A percentile compares a stretch with the other conserved stretches of the same genome.
phyloP scores from a whole-genome alignment of 2,113 vertebrate species.

The Saguinus imperator region DNA sequence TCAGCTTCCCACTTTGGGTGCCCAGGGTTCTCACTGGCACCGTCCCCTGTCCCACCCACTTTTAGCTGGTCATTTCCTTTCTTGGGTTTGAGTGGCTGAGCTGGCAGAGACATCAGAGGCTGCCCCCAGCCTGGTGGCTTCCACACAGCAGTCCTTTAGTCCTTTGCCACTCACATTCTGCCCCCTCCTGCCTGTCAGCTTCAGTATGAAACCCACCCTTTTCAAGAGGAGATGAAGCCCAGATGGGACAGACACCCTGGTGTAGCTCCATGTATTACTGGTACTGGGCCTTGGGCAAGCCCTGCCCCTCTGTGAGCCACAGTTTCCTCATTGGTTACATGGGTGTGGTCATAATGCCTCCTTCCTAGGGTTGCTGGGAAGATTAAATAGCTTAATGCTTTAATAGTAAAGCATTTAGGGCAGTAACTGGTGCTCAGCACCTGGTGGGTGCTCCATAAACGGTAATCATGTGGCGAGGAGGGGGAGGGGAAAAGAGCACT shows the following conservation, averaged over 20 bases:
- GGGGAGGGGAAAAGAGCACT: background rate
- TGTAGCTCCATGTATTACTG: background rate
- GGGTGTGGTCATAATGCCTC: background rate
- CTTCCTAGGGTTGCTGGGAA: background rate
- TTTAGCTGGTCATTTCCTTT: background rate
- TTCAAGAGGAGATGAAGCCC: background rate
- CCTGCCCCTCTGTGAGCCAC: background rate
- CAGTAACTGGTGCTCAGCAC: background rate
- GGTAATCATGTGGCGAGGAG: background rate
- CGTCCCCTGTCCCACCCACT: background rate
- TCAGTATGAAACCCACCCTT: background rate
- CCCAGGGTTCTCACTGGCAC: background rate
- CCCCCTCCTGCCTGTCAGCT: background rate
- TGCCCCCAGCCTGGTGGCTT: background rate
- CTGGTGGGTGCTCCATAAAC: background rate
- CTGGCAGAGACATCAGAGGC: background rate
- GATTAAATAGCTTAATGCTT: background rate
- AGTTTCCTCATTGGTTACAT: background rate
- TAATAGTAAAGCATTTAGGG: background rate
- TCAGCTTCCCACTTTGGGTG: conserved; percentile 9
- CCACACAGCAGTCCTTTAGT: background rate
- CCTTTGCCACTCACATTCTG: background rate
- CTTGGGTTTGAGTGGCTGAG: background rate
- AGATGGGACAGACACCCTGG: background rate
- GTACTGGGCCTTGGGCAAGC: background rate